Evolutionary conservation across 37 sponge, comb jelly and placozoan species (phyloP).

Genomic region (Mnemiopsis leidyi): DNA sequence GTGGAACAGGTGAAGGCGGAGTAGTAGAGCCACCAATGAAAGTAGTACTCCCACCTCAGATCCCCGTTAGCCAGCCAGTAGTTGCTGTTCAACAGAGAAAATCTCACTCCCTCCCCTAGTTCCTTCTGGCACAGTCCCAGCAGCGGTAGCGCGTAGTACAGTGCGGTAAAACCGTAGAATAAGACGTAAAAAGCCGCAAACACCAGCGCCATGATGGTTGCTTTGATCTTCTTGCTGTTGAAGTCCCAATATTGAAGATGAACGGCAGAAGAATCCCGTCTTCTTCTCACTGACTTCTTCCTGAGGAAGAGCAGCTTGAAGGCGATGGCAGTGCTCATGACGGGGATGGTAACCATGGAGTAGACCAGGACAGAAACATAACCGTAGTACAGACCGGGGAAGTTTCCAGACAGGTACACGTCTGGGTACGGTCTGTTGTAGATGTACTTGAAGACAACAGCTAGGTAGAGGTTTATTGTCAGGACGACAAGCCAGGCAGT

Average conservation of each 20-base stretch:
- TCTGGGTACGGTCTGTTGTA: background rate
- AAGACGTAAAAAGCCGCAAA: background rate
- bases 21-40: conserved; percentile 21
- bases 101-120: background rate
- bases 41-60: background rate
- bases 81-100: background rate
- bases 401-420: background rate
- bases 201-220: background rate
- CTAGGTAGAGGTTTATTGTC: background rate
- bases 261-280: background rate
- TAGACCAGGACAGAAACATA: background rate
- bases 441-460: background rate
- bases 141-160: background rate
- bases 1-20: background rate
- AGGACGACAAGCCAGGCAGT: background rate
- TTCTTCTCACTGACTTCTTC: background rate
- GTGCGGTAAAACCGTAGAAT: background rate
- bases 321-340: background rate
- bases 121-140: background rate
- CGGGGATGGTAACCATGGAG: background rate
- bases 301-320: background rate
- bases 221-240: background rate
- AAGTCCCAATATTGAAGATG: background rate
- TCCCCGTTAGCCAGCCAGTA: background rate
- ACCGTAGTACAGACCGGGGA: background rate